Base-by-base conservation (phyloP, 1,140 invertebrate species). In the Drosophila mojavensis region DNA sequence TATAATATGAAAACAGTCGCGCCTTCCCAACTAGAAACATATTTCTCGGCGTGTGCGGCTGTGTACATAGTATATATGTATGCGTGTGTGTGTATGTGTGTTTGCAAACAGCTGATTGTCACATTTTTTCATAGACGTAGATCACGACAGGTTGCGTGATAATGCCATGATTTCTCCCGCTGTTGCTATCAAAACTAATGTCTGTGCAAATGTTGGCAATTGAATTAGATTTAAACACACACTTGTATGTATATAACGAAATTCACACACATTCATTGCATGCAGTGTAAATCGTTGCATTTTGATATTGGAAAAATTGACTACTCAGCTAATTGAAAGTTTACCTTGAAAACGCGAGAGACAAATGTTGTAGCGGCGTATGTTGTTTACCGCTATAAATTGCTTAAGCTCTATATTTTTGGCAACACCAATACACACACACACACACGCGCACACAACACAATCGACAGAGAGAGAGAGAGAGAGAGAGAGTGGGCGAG, bases 271-370 rank as follows among this genome's bases (percentile, higher is more conserved):
- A 33, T 6, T 30, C 10, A 39, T 39, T 39, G 11, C 36, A 39
- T 60, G 58, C 59, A 67, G 28, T 62, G 10, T 11, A 39, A 39
- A 39, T 11, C 62, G 48, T 33, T n/a, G 28, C 28, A 36, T 33
- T 36, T 30, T 13, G 1, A 17, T 55, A 36, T 43, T 20, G 24
- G 47, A 61, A 20, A 33, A 51, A 15, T 17, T 15, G 3, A 51
- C 33, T 10, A 24, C n/a, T 11, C 13, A 80, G 66, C 61, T 69
- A 64, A 66, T 78, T 59, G 61, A 59, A 77, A 76, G 75, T 84
- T 86, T 83, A 88, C 83, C 82, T 86, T 86, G 82, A 82, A 70
- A 36, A 20, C 13, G n/a, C 13, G 26, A 65, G 20, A 24, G 20
- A 24, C 39, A 51, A 82, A 65, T 51, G 43, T 55, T 61, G 62